Evolutionary conservation across 2,797 vertebrate genomes (phyloP), one percentile per base, ranked within the genome.

Genomic region (Tachyglossus aculeatus): DNA sequence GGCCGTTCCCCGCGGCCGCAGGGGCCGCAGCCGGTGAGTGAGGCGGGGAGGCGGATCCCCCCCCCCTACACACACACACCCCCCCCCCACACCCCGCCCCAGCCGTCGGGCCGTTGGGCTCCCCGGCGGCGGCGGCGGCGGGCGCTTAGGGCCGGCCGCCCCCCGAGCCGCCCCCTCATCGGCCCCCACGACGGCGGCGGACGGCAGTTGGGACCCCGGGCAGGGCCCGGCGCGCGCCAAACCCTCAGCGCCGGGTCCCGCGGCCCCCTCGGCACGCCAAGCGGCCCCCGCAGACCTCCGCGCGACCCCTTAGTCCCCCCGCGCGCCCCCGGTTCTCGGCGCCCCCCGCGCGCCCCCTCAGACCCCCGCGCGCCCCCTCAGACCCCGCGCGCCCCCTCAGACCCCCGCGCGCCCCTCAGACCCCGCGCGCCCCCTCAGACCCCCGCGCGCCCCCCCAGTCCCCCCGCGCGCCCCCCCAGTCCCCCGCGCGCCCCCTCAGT

Each of bases 1-100:
- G 25, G 69, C 48, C 27, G 77, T 79, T 38, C 55, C 39, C 45
- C 16, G 73, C 33, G 68, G 50, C 78, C 15, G 58, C 71, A 55
- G 14, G 64, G 47, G 48, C 18, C n/a, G n/a, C n/a, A n/a, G n/a
- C n/a, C 65, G 74, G 82, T 66, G 56, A 80, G 80, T 8, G 9
- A 13, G 32, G 64, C 29, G 4, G 12, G 15, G 15, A 52, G 33
- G 10, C 50, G 32, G 39, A 9, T 52, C 6, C n/a, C n/a, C n/a
- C n/a, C n/a, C n/a, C n/a, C n/a, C n/a, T n/a, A n/a, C n/a, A n/a
- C n/a, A n/a, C n/a, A n/a, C n/a, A n/a, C n/a, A n/a, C n/a, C n/a
- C n/a, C n/a, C n/a, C n/a, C n/a, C n/a, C n/a, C n/a, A n/a, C n/a
- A n/a, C n/a, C n/a, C 50, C 34, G 48, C 60, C 43, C 39, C 50